Base-by-base conservation (phyloP, 2,888 invertebrate genomes). In the Neoitamus cyanurus region DNA sequence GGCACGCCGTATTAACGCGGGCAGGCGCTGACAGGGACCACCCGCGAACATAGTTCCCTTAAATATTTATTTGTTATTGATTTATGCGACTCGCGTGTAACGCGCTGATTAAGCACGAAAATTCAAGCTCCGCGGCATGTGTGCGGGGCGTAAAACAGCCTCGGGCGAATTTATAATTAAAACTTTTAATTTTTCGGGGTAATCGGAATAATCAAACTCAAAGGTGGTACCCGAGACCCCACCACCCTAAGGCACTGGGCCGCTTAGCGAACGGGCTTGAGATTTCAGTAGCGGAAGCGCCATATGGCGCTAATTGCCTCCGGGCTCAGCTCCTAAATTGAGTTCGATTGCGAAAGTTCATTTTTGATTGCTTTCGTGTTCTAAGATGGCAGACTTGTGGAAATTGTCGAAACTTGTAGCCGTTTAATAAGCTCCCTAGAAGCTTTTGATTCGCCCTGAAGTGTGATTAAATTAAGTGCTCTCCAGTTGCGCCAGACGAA, bases 281-380 rank as follows among this genome's bases (percentile, higher is more conserved):
- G 30, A 46, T 78, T 78, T 46, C 28, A 28, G 20, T 46, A 30
- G 46, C 28, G 28, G 25, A 36, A 48, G 78, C 28, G 13, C 78
- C 78, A 78, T 78, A 46, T 78, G 78, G 28, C 78, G n/a, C 30
- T 78, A 46, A 78, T 78, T 5, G 48, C 30, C 30, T n/a, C 48
- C 46, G 28, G 46, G 46, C 28, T 13, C 36, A 20, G 31, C 42
- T 78, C 46, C 28, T 46, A 48, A 78, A 78, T 78, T 78, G 48
- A 78, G 78, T 78, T 78, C 78, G 78, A 78, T 78, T 78, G 78
- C 48, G 6, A 78, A 78, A 78, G 78, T 78, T 78, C 78, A 78
- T 15, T 78, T 73, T 78, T 78, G 78, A 78, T 78, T 46, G 78
- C 78, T 31, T 46, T 78, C 78, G n/a, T 30, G 42, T 46, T 48